Evolutionary conservation across 2,113 vertebrate genomes (phyloP), one percentile per base, ranked within the genome.

Genomic region (Oncorhynchus kisutch): DNA sequence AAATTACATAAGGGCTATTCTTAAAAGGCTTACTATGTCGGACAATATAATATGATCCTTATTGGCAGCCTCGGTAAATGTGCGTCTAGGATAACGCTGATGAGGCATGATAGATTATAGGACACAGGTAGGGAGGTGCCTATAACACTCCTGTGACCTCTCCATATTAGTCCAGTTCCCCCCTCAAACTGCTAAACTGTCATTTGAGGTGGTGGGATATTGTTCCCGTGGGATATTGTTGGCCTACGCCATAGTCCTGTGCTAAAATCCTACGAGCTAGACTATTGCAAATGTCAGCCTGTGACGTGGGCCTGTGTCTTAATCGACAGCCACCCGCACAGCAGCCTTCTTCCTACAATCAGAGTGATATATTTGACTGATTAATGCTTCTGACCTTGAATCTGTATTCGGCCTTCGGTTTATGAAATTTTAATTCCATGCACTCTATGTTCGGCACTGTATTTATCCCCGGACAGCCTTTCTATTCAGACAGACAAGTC

Each of bases 401-500:
- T 67, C 48, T 20, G 14, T 34, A 54, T 76, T 80, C 25, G 71
- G 64, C 62, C 70, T 54, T 54, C 31, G 72, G 72, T 72, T 78
- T 73, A 76, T 78, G 62, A 39, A 60, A 74, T 60, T 66, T 70
- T 76, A 72, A 76, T 71, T 78, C 62, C n/a, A n/a, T 45, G 57
- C 57, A 45, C 31, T 75, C 22, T 77, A 73, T 25, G 49, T 48
- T 48, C 64, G 59, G 39, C 13, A 62, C n/a, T 74, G 65, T 66
- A 68, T 73, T 54, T 66, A 66, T 51, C 16, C 12, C 14, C 60
- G 69, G 34, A 64, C 67, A 59, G 51, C 45, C 71, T 73, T 45
- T 54, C 16, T 54, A 54, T 54, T 25, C 29, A 16, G 62, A 20
- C 62, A 76, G 54, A 57, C 22, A 67, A 18, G 59, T 65, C 48